Percentiles rank a stretch among this genome's conserved stretches.
phyloP scores from a whole-genome alignment of 2,113 vertebrate genomes.

The Camelus bactrianus region DNA sequence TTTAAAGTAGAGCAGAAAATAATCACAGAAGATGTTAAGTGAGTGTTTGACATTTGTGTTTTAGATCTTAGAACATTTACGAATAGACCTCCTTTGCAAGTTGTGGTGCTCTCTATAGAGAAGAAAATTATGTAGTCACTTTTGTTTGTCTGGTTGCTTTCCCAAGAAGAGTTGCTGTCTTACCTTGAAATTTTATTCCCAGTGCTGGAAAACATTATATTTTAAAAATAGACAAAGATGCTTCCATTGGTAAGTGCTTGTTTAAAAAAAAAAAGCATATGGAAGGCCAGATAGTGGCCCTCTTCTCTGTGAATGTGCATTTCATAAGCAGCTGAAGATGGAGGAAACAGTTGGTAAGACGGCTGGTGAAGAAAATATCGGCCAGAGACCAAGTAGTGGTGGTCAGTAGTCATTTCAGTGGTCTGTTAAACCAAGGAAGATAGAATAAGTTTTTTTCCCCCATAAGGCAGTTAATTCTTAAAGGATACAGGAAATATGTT shows the following conservation, averaged over 20 bases:
- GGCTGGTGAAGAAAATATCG: not conserved
- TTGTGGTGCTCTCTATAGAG: not conserved
- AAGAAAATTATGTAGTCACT: not conserved
- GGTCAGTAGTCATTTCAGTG: not conserved
- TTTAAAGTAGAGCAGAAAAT: not conserved
- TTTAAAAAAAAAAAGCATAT: not conserved
- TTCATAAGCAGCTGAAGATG: not conserved
- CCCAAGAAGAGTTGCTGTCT: not conserved
- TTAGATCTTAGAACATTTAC: slow-evolving; percentile 9
- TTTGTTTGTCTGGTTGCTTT: slow-evolving; percentile 8
- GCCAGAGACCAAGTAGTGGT: not conserved
- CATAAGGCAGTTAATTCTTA: not conserved
- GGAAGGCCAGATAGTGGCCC: not conserved
- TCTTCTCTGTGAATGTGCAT: not conserved
- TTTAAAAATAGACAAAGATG: slow-evolving; percentile 10
- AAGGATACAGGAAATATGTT: not conserved
- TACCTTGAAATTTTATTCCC: slow-evolving; percentile 31
- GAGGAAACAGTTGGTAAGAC: not conserved
- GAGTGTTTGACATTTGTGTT: not conserved
- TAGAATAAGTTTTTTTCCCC: not conserved
- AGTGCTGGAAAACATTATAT: not conserved
- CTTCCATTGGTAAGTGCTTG: slow-evolving; percentile 22
- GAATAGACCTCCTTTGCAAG: not conserved
- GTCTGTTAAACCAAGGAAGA: not conserved
- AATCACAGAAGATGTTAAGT: not conserved